Conservation (phyloP, 2,113 vertebrate species). For the Cynopterus brachyotis region DNA sequence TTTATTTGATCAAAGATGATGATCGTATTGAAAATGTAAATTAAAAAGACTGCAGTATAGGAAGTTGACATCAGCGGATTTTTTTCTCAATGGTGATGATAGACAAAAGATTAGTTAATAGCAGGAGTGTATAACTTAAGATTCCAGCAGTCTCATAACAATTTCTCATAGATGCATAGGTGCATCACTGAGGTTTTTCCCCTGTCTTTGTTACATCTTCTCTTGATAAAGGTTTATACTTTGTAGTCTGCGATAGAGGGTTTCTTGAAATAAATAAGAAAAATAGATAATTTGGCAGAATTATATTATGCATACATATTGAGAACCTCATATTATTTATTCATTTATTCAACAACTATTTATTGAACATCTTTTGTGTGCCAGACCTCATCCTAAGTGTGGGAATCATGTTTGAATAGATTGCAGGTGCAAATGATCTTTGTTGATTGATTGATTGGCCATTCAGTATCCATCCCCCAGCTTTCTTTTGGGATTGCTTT, state of each 20-base stretch:
- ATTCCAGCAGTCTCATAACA: not conserved
- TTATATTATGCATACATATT: not conserved
- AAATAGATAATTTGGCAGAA: not conserved
- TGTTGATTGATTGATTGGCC: not conserved
- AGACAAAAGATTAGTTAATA: not conserved
- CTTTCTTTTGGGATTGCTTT: not conserved
- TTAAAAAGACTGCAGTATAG: not conserved
- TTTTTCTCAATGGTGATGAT: not conserved
- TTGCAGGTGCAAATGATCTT: not conserved
- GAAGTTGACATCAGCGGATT: not conserved
- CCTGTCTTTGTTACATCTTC: not conserved
- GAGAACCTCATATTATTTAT: not conserved
- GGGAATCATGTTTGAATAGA: not conserved
- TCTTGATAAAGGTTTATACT: not conserved
- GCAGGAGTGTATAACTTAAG: not conserved
- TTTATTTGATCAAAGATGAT: not conserved
- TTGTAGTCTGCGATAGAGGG: not conserved
- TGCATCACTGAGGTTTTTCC: not conserved
- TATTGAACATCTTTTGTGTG: not conserved
- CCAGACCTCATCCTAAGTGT: not conserved
- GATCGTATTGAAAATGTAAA: not conserved
- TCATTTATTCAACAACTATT: conserved; percentile 4
- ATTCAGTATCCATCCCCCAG: not conserved
- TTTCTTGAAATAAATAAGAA: not conserved
- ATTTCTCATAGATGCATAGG: not conserved